phyloP scores from a whole-genome alignment of 53 echinoderm and acorn worm species.

The Astropecten irregularis region DNA sequence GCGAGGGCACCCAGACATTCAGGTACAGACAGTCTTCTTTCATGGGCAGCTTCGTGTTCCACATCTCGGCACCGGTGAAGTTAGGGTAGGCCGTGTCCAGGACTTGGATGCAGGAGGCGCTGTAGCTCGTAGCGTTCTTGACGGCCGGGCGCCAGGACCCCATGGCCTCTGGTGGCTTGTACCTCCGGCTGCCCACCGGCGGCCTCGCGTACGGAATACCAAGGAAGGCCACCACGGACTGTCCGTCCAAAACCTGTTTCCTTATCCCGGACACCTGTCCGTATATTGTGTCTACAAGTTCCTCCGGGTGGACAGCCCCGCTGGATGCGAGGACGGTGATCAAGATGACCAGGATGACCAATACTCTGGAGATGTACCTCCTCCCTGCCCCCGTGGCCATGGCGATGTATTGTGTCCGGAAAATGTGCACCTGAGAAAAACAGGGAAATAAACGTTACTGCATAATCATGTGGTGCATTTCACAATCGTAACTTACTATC shows the following conservation, averaged over 20 bases:
- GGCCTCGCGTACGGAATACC: constrained; percentile 91
- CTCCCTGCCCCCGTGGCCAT: neutral
- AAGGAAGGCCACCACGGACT: constrained; percentile 64
- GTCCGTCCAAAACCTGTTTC: constrained; percentile 50
- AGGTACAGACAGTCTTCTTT: constrained; percentile 84
- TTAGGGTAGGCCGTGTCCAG: constrained; percentile 67
- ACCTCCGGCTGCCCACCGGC: constrained; percentile 69
- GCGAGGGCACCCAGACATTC: constrained; percentile 83
- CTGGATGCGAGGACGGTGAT: neutral
- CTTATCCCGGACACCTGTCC: constrained; percentile 73
- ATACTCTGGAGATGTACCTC: neutral
- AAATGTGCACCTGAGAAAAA: neutral
- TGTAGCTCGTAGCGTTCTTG: constrained; percentile 64
- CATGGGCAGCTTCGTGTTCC: constrained; percentile 81
- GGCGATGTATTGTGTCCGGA: neutral
- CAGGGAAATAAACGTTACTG: neutral
- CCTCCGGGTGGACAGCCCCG: constrained; percentile 28
- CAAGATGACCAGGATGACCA: neutral
- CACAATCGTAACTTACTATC: neutral
- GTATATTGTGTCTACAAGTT: constrained; percentile 63
- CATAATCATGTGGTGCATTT: neutral
- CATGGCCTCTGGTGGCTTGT: constrained; percentile 68
- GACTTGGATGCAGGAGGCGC: constrained; percentile 70
- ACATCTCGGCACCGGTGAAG: constrained; percentile 78
- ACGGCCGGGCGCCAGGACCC: constrained; percentile 55